phyloP scores from a whole-genome alignment of 2,113 vertebrate species.

The Entelurus aequoreus region DNA sequence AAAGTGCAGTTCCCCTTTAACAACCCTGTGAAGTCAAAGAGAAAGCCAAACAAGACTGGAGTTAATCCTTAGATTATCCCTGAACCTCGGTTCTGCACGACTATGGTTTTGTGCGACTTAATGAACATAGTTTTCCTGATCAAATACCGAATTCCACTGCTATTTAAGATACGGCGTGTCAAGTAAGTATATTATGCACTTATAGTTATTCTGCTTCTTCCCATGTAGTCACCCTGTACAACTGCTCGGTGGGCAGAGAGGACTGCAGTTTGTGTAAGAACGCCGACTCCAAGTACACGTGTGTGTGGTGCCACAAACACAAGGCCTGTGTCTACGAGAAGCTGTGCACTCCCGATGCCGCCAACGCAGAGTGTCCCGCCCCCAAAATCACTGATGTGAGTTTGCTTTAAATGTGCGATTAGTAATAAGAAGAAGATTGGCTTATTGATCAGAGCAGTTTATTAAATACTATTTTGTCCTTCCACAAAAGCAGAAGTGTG shows the following conservation, averaged over 20 bases:
- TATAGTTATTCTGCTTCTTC: neutral
- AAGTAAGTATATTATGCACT: neutral
- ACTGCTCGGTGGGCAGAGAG: constrained; percentile 83
- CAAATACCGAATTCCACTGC: too few relatives aligned
- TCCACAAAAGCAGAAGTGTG: constrained; percentile 10
- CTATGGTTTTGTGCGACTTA: too few relatives aligned
- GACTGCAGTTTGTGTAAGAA: constrained; percentile 92
- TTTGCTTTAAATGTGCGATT: constrained; percentile 21
- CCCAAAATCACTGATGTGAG: constrained; percentile 84
- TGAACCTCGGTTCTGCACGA: too few relatives aligned
- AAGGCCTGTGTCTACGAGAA: constrained; percentile 78
- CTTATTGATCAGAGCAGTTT: constrained; percentile 21
- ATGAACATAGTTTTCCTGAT: too few relatives aligned
- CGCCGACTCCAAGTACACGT: constrained; percentile 69
- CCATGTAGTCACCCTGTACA: constrained; percentile 85
- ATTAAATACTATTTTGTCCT: neutral
- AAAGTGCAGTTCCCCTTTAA: too few relatives aligned
- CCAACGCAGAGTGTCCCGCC: constrained; percentile 69
- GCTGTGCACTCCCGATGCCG: constrained; percentile 61
- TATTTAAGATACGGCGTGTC: too few relatives aligned
- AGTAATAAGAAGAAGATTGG: constrained; percentile 16
- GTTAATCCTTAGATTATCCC: too few relatives aligned
- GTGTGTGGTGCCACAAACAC: constrained; percentile 82
- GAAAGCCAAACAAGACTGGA: too few relatives aligned
- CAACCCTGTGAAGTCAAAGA: too few relatives aligned